Evolutionary conservation across 2,888 invertebrate species (phyloP).

Genomic region (Chirona hameri): DNA sequence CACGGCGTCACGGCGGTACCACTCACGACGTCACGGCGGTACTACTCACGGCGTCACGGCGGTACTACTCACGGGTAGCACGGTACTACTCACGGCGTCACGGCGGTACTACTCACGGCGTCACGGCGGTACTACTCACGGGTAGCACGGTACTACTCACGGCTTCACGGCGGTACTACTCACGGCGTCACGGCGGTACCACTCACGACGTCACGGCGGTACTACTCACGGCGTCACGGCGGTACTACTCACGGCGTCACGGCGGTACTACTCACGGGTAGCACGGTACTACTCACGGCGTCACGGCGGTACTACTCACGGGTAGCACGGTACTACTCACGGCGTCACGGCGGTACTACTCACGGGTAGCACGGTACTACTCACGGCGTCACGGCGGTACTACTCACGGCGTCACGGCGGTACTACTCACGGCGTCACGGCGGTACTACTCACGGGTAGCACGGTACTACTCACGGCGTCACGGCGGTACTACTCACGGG

Average conservation of each 20-base stretch:
- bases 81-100: slow-evolving; percentile 42
- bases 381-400: slow-evolving; percentile 41
- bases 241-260: slow-evolving; percentile 42
- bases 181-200: no score
- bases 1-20: no score
- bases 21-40: no score
- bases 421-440: slow-evolving; percentile 43
- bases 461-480: slow-evolving; percentile 42
- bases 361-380: slow-evolving; percentile 33
- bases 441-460: no score
- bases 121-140: no score
- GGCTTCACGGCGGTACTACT: slow-evolving; percentile 40
- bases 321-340: slow-evolving; percentile 42
- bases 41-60: slow-evolving; percentile 43
- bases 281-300: slow-evolving; percentile 41
- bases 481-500: no score
- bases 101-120: slow-evolving; percentile 41
- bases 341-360: no score
- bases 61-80: no score
- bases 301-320: no score
- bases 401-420: slow-evolving; percentile 42
- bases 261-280: no score
- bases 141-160: slow-evolving; percentile 42
- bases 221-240: slow-evolving; percentile 42
- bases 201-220: no score